Conservation (phyloP, 2,797 vertebrate species). For the Parotocinclus haroldoi region DNA sequence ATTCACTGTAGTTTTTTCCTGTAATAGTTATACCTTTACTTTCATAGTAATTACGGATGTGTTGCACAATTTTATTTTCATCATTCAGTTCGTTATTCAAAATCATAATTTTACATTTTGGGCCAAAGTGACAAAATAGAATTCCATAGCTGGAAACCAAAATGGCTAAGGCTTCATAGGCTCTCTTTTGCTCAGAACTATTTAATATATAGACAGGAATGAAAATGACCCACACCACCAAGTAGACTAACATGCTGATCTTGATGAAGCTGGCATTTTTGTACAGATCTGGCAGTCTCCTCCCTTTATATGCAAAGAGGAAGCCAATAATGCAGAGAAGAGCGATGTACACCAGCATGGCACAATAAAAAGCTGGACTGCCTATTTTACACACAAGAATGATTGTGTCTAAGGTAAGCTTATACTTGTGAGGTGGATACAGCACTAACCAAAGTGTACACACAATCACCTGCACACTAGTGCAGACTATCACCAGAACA, state of each 20-base stretch:
- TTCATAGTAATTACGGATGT: constrained; percentile 22
- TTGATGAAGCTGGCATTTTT: constrained; percentile 87
- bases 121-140: constrained; percentile 80
- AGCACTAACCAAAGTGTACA: constrained; percentile 78
- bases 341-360: constrained; percentile 80
- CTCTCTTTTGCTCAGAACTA: constrained; percentile 74
- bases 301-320: constrained; percentile 81
- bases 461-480: constrained; percentile 68
- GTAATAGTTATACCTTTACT: constrained; percentile 9
- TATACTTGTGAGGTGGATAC: constrained; percentile 2
- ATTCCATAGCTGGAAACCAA: constrained; percentile 85
- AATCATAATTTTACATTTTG: constrained; percentile 77
- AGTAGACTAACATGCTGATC: constrained; percentile 86
- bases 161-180: constrained; percentile 82
- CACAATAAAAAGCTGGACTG: constrained; percentile 71
- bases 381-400: constrained; percentile 77
- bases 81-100: constrained; percentile 19
- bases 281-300: constrained; percentile 82
- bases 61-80: constrained; percentile 7
- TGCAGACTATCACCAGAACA: constrained; percentile 65
- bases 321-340: constrained; percentile 79
- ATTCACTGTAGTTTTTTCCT: background rate
- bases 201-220: constrained; percentile 78
- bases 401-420: constrained; percentile 54
- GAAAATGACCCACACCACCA: constrained; percentile 84